phyloP scores from a whole-genome alignment of 2,888 invertebrate genomes.

The Cetonia aurata region DNA sequence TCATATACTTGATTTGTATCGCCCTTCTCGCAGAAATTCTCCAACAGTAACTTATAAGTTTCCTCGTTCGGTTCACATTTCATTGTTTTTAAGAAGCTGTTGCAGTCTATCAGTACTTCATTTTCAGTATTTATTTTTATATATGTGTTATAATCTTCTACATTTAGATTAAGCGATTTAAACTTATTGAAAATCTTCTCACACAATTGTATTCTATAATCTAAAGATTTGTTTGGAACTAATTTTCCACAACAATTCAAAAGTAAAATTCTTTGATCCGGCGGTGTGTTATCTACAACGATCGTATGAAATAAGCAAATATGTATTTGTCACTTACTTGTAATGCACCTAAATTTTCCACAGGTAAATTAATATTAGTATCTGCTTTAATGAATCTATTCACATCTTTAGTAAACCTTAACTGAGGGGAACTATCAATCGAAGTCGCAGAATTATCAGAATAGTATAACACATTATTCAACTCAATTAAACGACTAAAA shows the following conservation, averaged over 20 bases:
- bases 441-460: too few species aligned
- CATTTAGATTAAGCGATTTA: slow-evolving; percentile 65
- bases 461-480: too few species aligned
- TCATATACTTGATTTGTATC: slow-evolving; percentile 71
- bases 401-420: too few species aligned
- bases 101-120: slow-evolving; percentile 65
- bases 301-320: too few species aligned
- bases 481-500: too few species aligned
- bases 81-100: slow-evolving; percentile 68
- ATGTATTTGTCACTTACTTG: too few species aligned
- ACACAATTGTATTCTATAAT: slow-evolving; percentile 68
- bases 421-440: too few species aligned
- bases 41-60: slow-evolving; percentile 72
- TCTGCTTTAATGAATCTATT: too few species aligned
- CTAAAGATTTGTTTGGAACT: slow-evolving; percentile 68
- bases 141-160: slow-evolving; percentile 71
- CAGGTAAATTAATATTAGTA: too few species aligned
- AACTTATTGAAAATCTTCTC: slow-evolving; percentile 71
- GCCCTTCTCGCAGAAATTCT: slow-evolving; percentile 71
- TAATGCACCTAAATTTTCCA: too few species aligned
- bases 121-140: slow-evolving; percentile 74
- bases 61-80: slow-evolving; percentile 67
- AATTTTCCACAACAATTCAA: slow-evolving; percentile 71
- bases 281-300: slow-evolving; percentile 59
- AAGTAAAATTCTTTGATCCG: slow-evolving; percentile 68